Percentiles rank a stretch among this genome's conserved stretches.
phyloP scores from a whole-genome alignment of 1,140 invertebrate species.

The Bombus pascuorum region DNA sequence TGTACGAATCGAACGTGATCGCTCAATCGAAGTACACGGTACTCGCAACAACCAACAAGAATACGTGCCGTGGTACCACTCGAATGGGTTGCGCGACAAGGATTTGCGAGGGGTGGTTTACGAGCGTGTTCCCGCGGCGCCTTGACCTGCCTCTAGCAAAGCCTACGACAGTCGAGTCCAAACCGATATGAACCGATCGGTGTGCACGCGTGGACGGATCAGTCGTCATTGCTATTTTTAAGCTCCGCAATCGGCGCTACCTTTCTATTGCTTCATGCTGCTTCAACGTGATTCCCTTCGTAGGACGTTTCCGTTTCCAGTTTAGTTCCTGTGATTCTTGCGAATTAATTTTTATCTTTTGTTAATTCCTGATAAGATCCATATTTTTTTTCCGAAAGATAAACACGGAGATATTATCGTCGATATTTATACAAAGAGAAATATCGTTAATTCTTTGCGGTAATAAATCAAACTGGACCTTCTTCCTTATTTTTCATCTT shows the following conservation, averaged over 20 bases:
- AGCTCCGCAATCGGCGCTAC: slow-evolving; percentile 27
- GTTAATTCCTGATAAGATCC: too few relatives aligned
- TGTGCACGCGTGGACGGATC: slow-evolving; percentile 40
- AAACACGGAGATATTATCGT: background rate
- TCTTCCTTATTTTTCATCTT: too few relatives aligned
- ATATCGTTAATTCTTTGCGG: background rate
- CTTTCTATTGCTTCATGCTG: slow-evolving; percentile 29
- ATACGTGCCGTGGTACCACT: background rate
- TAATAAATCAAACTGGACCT: background rate
- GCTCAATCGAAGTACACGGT: slow-evolving; percentile 19
- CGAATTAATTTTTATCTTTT: background rate
- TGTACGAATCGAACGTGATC: slow-evolving; percentile 3
- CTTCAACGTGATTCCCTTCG: background rate
- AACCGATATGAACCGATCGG: slow-evolving; percentile 36
- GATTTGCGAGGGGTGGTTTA: slow-evolving; percentile 34
- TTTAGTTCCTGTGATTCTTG: background rate
- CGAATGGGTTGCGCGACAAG: background rate
- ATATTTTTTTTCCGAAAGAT: background rate
- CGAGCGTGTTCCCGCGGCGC: slow-evolving; percentile 17
- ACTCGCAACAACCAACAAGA: background rate
- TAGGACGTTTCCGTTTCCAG: background rate
- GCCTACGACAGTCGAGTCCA: slow-evolving; percentile 33
- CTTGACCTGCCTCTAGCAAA: slow-evolving; percentile 52
- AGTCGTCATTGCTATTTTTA: slow-evolving; percentile 55
- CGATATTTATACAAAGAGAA: background rate